Evolutionary conservation across 2,797 vertebrate genomes (phyloP).

Genomic region (Xiphophorus birchmanni): DNA sequence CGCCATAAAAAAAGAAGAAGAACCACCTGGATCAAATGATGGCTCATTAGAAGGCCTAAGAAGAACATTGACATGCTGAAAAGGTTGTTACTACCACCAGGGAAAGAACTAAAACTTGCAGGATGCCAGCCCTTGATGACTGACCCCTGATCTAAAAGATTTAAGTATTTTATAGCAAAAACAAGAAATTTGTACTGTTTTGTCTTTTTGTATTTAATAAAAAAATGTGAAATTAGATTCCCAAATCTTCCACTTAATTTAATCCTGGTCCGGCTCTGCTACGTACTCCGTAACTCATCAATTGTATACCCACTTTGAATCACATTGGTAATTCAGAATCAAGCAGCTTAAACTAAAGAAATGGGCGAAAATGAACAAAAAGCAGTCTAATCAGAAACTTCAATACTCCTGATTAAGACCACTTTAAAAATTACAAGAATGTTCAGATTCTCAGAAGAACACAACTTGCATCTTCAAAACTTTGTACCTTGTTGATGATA

Average conservation of each 20-base stretch:
- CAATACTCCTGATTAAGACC: neutral
- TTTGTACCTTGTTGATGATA: slow-evolving; percentile 88
- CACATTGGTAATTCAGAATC: neutral
- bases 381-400: neutral
- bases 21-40: too few relatives aligned
- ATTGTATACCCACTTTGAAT: neutral
- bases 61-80: too few relatives aligned
- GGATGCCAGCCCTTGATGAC: too few relatives aligned
- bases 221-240: neutral
- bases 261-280: neutral
- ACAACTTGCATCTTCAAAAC: neutral
- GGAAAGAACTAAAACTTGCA: too few relatives aligned
- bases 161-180: neutral
- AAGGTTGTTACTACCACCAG: too few relatives aligned
- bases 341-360: neutral
- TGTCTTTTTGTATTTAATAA: neutral
- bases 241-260: neutral
- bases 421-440: neutral
- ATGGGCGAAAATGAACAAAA: neutral
- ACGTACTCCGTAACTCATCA: neutral
- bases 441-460: neutral
- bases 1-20: too few relatives aligned
- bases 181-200: neutral
- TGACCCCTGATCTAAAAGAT: neutral
- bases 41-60: too few relatives aligned